These are phyloP conservation scores for Adelphocoris suturalis DNA, from an alignment of 2,888 invertebrate genomes.

Conservation along the genomic window DNA sequence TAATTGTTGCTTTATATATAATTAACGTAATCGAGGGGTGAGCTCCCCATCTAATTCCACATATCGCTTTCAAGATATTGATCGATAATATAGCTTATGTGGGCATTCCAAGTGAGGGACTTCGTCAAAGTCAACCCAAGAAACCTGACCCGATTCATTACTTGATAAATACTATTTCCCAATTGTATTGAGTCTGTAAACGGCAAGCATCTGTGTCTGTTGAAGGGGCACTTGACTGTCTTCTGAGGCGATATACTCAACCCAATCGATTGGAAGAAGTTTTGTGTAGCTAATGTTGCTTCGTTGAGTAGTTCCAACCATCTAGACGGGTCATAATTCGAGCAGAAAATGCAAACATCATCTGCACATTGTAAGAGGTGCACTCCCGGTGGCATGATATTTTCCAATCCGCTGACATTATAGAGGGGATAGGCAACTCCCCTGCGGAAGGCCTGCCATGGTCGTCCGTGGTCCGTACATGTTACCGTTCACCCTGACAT, in stretches of 20 bases:
- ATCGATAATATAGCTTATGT: too few relatives aligned
- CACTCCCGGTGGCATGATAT: too few relatives aligned
- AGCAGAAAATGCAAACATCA: not conserved
- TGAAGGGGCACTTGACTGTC: not conserved
- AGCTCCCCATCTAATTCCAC: not conserved
- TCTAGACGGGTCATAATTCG: not conserved
- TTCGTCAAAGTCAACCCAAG: too few relatives aligned
- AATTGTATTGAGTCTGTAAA: not conserved
- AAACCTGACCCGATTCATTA: too few relatives aligned
- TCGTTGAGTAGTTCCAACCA: not conserved
- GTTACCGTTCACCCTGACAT: too few relatives aligned
- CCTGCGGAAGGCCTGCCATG: too few relatives aligned
- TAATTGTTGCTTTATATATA: not conserved
- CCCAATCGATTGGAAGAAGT: not conserved
- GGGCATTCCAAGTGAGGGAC: too few relatives aligned
- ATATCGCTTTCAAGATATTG: not conserved
- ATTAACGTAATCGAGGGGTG: not conserved
- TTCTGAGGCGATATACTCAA: slow-evolving; percentile 1
- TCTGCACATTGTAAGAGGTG: not conserved
- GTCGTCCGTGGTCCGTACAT: too few relatives aligned
- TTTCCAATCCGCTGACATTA: too few relatives aligned
- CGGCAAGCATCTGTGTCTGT: not conserved
- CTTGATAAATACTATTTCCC: not conserved
- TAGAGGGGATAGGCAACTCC: too few relatives aligned
- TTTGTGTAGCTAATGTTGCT: not conserved